Evolutionary conservation across 1,140 invertebrate genomes (phyloP).

Genomic region (Laupala kohalensis): DNA sequence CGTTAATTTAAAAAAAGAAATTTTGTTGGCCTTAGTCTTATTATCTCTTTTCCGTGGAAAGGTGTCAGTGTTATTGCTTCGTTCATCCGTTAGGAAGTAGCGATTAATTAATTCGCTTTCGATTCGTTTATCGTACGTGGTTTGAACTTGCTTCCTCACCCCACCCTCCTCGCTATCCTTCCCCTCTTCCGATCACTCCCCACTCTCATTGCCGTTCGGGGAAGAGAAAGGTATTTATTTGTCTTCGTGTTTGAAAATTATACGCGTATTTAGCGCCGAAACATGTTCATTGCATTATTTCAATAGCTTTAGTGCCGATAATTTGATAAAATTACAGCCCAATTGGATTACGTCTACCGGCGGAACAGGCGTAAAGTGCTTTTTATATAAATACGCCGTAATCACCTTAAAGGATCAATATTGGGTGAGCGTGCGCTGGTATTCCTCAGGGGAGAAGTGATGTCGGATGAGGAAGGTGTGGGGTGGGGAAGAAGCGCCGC

Average conservation of each 20-base stretch:
- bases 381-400: not conserved
- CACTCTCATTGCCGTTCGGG: not conserved
- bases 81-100: not conserved
- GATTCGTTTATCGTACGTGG: not conserved
- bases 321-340: not conserved
- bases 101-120: not conserved
- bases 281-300: not conserved
- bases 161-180: not conserved
- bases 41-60: not conserved
- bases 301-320: not conserved
- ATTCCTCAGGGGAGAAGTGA: not conserved
- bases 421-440: not conserved
- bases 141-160: not conserved
- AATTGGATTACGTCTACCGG: not conserved
- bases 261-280: not conserved
- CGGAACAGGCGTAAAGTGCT: not conserved
- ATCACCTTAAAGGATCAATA: not conserved
- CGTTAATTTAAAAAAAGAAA: too few relatives aligned
- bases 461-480: not conserved
- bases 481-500: too few relatives aligned
- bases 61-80: not conserved
- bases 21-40: too few relatives aligned
- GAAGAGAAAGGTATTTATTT: not conserved
- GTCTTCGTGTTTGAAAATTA: not conserved
- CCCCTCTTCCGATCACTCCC: too few relatives aligned